Evolutionary conservation across 2,888 invertebrate species (phyloP).

Genomic region (Hecatera dysodea): DNA sequence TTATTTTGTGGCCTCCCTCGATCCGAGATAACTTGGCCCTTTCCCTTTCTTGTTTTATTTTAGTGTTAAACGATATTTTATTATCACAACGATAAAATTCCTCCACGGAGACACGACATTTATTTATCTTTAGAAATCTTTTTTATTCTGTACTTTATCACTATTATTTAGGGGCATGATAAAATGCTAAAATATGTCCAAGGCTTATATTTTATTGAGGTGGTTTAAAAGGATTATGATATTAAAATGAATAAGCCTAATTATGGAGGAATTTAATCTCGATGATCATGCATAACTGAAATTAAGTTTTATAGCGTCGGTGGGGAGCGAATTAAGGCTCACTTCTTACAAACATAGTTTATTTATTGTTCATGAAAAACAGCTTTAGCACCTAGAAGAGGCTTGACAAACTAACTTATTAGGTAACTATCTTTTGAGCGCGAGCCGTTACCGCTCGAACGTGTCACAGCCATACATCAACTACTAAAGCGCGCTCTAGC

Average conservation of each 20-base stretch:
- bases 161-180: conserved; percentile 85
- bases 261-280: conserved; percentile 49
- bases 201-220: conserved; percentile 64
- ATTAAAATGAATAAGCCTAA: conserved; percentile 57
- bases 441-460: no score
- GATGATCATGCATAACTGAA: conserved; percentile 8
- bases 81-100: conserved; percentile 84
- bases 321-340: no score
- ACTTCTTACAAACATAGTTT: no score
- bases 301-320: not conserved
- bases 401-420: no score
- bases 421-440: no score
- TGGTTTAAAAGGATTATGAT: conserved; percentile 61
- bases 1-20: conserved; percentile 73
- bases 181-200: conserved; percentile 76
- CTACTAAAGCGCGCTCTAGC: no score
- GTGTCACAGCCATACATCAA: no score
- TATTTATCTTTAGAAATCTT: conserved; percentile 84
- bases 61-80: conserved; percentile 87
- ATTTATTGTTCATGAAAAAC: no score
- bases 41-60: conserved; percentile 77
- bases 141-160: conserved; percentile 87
- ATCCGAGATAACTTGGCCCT: conserved; percentile 76
- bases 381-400: no score
- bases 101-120: conserved; percentile 71